Base-by-base conservation (phyloP, 2,888 invertebrate species). In the Allolobophora icterica region DNA sequence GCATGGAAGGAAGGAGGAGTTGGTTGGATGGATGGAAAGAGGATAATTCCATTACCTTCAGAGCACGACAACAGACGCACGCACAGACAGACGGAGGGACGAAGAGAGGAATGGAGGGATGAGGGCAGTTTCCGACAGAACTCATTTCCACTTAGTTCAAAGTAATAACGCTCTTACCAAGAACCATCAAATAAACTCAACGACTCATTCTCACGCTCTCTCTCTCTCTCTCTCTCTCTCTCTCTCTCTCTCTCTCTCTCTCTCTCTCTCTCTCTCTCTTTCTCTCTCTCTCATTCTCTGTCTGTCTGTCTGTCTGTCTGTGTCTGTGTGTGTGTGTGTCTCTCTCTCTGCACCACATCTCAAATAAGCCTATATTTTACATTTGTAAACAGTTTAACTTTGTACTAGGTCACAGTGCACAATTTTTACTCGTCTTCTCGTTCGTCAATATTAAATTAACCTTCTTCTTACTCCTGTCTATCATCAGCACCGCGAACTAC, bases 101-200 rank as follows among this genome's bases (percentile, higher is more conserved):
- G n/a, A n/a, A n/a, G 30, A 4, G 71, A 71, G 30, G n/a, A 8
- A 71, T 21, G 15, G 52, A 24, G 52, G 15, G 52, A 24, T 21
- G 24, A 21, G 30, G 71, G 71, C n/a, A 11, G 30, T 30, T 30
- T 71, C 30, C 30, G 71, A 71, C 71, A 71, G 30, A 71, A 71
- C 71, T 71, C 71, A 71, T 71, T 71, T 71, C 71, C 71, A 71
- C 71, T 71, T 71, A n/a, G 71, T 71, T n/a, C 71, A 71, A 71
- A 71, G n/a, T 71, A 30, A 71, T 71, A 71, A 71, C 8, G n/a
- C 0, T 71, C 71, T 30, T 6, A n/a, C n/a, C 30, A 30, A n/a
- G 30, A 71, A n/a, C 71, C n/a, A 71, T n/a, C 8, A n/a, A 71
- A 71, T 30, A 30, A 30, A 71, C 71, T n/a, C 71, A 71, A 71